Evolutionary conservation across 2,797 vertebrate species (phyloP).

Genomic region (Urophycis tenuis): DNA sequence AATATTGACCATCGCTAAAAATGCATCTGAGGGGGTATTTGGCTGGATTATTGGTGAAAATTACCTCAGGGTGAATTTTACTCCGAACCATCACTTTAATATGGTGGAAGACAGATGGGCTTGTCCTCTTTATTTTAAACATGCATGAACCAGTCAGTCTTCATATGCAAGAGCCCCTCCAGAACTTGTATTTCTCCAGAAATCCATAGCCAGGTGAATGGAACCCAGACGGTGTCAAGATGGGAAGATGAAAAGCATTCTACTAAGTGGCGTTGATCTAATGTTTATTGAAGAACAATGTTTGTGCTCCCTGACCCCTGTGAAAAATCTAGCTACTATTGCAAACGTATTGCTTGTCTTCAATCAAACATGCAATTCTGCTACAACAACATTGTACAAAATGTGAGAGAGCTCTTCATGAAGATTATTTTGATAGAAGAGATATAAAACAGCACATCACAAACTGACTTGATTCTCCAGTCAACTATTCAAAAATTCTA

Average conservation of each 20-base stretch:
- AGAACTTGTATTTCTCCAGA: conserved; percentile 25
- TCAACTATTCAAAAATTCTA: background rate
- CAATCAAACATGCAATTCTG: background rate
- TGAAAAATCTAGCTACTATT: background rate
- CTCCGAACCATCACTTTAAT: no score
- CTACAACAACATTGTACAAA: background rate
- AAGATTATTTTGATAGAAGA: background rate
- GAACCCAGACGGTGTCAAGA: background rate
- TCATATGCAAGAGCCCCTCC: conserved; percentile 16
- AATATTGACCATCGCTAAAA: no score
- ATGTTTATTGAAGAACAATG: background rate
- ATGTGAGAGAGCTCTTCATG: background rate
- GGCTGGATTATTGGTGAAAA: no score
- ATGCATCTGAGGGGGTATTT: no score
- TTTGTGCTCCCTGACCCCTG: background rate
- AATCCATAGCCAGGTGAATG: conserved; percentile 44
- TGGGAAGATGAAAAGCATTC: background rate
- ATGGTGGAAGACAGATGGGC: conserved; percentile 28
- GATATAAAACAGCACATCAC: conserved; percentile 1
- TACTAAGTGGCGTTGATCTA: background rate
- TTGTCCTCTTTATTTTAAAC: conserved; percentile 35
- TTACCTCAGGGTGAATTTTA: no score
- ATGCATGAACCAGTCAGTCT: conserved; percentile 32
- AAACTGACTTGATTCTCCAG: background rate
- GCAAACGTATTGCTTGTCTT: background rate